Evolutionary conservation across 2,888 invertebrate species (phyloP).

Genomic region (Tiliacea aurago): DNA sequence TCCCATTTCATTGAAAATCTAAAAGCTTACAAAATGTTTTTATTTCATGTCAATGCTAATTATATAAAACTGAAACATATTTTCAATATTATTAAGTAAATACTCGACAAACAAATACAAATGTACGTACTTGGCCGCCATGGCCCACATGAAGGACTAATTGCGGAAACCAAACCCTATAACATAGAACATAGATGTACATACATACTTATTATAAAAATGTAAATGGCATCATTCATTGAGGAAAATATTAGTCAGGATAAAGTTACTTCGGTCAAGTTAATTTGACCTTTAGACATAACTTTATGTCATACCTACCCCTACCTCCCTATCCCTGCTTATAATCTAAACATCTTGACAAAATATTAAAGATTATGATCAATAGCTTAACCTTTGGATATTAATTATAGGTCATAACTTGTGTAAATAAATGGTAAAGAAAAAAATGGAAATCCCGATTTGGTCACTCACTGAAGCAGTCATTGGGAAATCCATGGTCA

Average conservation of each 20-base stretch:
- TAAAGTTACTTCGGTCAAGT: not conserved
- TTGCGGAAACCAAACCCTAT: too few species aligned
- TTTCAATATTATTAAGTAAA: too few species aligned
- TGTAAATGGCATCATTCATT: slow-evolving; percentile 24
- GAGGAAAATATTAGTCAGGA: slow-evolving; percentile 27
- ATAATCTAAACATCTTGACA: not conserved
- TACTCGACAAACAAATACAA: too few species aligned
- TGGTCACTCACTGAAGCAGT: not conserved
- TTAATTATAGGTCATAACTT: too few species aligned
- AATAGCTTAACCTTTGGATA: not conserved
- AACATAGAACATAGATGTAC: too few species aligned
- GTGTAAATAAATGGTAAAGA: too few species aligned
- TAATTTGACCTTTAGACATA: slow-evolving; percentile 6
- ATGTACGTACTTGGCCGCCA: too few species aligned
- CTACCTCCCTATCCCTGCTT: not conserved
- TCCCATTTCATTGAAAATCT: not conserved
- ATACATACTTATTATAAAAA: not conserved
- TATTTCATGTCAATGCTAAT: not conserved
- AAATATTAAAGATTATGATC: not conserved
- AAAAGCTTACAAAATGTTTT: not conserved
- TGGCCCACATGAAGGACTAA: too few species aligned
- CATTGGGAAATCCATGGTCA: not conserved
- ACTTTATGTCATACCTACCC: not conserved
- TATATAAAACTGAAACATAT: too few species aligned
- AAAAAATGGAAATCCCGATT: not conserved